Evolutionary conservation across 2,888 invertebrate genomes (phyloP), one percentile per base, ranked within the genome.

Genomic region (Podotricha telesiphe): DNA sequence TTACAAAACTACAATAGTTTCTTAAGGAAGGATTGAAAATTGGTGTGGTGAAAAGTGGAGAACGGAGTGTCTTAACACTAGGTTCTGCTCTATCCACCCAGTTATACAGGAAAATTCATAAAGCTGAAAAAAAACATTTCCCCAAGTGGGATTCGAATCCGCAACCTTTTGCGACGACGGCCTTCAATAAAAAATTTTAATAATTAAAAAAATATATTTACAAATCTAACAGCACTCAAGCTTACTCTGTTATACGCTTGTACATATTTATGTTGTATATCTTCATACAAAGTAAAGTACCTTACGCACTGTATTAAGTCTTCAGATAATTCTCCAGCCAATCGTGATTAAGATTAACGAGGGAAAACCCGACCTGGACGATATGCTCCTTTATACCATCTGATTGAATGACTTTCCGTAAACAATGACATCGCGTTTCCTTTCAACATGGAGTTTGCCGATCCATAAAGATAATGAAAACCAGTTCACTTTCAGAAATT

Each of bases 271-370:
- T 28, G 34, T 53, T 42, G 42, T 58, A 8, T 42, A 58, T n/a
- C n/a, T n/a, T n/a, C n/a, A n/a, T n/a, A n/a, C n/a, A n/a, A n/a
- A n/a, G n/a, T n/a, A n/a, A n/a, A 42, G 20, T 42, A 40, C n/a
- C 40, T 58, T 42, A 22, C 42, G n/a, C 53, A 28, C 22, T 7
- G 15, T 58, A 58, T 67, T 69, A 69, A 73, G 73, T 71, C 67
- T 71, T 62, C 58, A 74, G 73, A 76, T 76, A 75, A 76, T 73
- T 67, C 66, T 66, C 69, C 68, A 70, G 76, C 78, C 81, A 81
- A 80, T 80, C 87, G 80, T 86, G 88, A 90, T 89, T 86, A 87
- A 88, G 89, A 90, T 89, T 86, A 88, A 89, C 86, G 90, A 89
- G 77, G 76, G 73, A 72, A 70, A 71, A 50, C 76, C 76, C 75